Evolutionary conservation across 2,888 invertebrate species (phyloP).

Genomic region (Idaea aversata): DNA sequence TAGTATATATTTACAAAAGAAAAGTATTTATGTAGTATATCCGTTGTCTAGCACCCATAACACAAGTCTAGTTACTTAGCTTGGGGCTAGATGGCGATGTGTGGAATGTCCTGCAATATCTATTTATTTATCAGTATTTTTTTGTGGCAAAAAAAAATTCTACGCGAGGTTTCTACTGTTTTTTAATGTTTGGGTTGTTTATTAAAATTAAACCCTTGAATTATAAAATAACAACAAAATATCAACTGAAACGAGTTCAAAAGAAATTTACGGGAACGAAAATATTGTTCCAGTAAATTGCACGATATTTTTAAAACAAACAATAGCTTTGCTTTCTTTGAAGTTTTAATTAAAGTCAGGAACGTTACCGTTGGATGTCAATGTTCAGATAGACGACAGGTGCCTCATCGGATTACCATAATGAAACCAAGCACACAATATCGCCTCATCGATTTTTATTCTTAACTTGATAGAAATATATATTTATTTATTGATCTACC

Average conservation of each 20-base stretch:
- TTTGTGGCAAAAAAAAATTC: no score
- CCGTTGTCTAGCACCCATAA: no score
- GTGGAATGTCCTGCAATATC: no score
- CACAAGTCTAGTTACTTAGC: no score
- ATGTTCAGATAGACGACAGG: conserved; percentile 19
- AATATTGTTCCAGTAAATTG: conserved; percentile 11
- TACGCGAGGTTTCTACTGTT: background rate
- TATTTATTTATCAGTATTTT: no score
- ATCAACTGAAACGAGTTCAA: background rate
- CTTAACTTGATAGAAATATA: background rate
- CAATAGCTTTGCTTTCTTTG: conserved; percentile 11
- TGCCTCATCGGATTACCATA: conserved; percentile 29
- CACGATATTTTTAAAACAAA: conserved; percentile 2
- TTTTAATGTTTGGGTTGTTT: background rate
- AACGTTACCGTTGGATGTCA: background rate
- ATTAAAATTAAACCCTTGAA: background rate
- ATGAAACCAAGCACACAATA: conserved; percentile 13
- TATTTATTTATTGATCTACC: no score
- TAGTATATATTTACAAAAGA: no score
- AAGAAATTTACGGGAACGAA: background rate
- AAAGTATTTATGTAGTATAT: no score
- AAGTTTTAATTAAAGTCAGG: conserved; percentile 23
- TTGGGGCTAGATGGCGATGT: no score
- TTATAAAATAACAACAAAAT: conserved; percentile 7
- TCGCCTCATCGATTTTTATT: background rate